Evolutionary conservation across 2,888 invertebrate genomes (phyloP).

Genomic region (Helicoverpa assulta): DNA sequence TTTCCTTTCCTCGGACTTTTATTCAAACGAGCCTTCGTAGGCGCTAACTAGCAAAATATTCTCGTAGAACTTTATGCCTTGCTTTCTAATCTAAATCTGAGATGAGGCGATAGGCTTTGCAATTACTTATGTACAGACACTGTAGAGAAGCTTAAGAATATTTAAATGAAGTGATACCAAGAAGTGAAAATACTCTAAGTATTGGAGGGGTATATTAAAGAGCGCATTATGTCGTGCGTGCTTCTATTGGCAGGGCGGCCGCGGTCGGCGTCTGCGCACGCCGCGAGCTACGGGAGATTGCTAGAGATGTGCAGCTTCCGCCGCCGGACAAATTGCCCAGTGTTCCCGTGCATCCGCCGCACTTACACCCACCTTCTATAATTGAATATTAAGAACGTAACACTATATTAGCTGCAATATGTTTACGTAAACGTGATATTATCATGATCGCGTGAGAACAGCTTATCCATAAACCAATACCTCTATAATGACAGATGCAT

Average conservation of each 20-base stretch:
- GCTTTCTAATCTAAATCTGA: slow-evolving; percentile 57
- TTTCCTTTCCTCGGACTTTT: slow-evolving; percentile 56
- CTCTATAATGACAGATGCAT: slow-evolving; percentile 43
- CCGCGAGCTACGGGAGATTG: slow-evolving; percentile 74
- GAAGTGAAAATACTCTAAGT: slow-evolving; percentile 50
- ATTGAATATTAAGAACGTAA: slow-evolving; percentile 76
- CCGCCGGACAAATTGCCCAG: slow-evolving; percentile 78
- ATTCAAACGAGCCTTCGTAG: slow-evolving; percentile 51
- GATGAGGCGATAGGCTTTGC: slow-evolving; percentile 51
- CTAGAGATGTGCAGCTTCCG: slow-evolving; percentile 82
- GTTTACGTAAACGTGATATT: slow-evolving; percentile 58
- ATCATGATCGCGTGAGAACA: slow-evolving; percentile 61
- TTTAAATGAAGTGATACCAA: slow-evolving; percentile 54
- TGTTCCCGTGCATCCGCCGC: slow-evolving; percentile 73
- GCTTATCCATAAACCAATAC: slow-evolving; percentile 61
- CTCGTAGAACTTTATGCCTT: slow-evolving; percentile 40
- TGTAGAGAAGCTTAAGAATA: slow-evolving; percentile 52
- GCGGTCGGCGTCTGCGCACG: slow-evolving; percentile 50
- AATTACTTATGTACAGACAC: slow-evolving; percentile 43
- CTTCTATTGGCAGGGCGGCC: slow-evolving; percentile 46
- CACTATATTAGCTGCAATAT: slow-evolving; percentile 65
- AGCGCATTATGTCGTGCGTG: slow-evolving; percentile 59
- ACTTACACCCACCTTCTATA: slow-evolving; percentile 65
- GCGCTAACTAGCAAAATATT: slow-evolving; percentile 57
- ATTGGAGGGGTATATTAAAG: slow-evolving; percentile 49